Evolutionary conservation across 2,113 vertebrate species (phyloP), one percentile per base, ranked within the genome.

Genomic region (Cyanoderma ruficeps): DNA sequence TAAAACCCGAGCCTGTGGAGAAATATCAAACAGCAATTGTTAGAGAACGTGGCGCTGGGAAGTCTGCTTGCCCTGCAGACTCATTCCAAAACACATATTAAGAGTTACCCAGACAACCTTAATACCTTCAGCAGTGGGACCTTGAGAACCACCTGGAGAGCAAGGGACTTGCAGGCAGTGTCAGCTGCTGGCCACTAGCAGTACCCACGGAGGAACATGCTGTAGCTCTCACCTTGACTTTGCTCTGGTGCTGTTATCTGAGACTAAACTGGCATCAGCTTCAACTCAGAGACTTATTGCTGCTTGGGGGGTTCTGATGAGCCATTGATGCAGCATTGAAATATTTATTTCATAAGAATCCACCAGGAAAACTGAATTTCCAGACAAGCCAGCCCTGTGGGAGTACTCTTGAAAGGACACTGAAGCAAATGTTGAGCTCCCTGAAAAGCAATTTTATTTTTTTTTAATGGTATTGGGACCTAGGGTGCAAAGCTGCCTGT

Each of bases 131-230:
- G 59, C 59, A 81, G 2, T 5, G 44, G 52, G 59, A 85, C 78
- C 71, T 83, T 67, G 59, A 83, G 79, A 91, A 33, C 30, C 16
- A 65, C 53, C 42, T n/a, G 35, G 70, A 55, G 27, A 88, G 33
- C 37, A 50, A 44, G 46, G 39, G 68, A 35, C 82, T 49, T 64
- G 63, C n/a, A 44, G 52, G 10, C 52, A 41, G 7, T 55, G 35
- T 69, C 70, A 49, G 57, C 33, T 85, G 65, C 84, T 89, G 74
- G 57, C 65, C 42, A 9, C 0, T 0, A 31, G 22, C 0, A 0
- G 10, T 76, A 60, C 37, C 49, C 50, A 24, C 23, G 22, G 57
- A 89, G 27, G 6, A 49, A 41, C 0, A 0, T 6, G 12, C n/a
- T 89, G 37, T 68, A 5, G 57, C 72, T 56, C 28, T 91, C 31